phyloP scores from a whole-genome alignment of 1,140 invertebrate genomes.

The Lamellibrachia luymesi region DNA sequence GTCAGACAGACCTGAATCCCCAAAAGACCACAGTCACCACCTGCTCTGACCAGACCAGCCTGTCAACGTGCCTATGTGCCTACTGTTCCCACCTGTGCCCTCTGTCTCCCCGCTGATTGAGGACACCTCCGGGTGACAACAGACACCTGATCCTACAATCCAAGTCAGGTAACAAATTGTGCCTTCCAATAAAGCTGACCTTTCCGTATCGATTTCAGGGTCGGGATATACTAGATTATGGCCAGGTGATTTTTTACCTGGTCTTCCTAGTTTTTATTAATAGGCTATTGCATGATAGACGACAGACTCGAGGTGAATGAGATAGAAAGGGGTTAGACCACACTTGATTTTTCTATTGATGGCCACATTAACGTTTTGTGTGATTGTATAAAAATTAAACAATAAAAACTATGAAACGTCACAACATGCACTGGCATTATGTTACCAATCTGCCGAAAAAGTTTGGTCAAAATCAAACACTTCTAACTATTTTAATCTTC shows the following conservation, averaged over 20 bases:
- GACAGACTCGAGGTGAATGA: neutral
- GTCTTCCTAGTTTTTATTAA: neutral
- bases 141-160: neutral
- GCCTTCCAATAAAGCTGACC: neutral
- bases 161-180: neutral
- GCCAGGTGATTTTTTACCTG: neutral
- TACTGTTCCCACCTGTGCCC: neutral
- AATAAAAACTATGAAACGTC: too few relatives aligned
- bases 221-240: neutral
- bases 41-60: neutral
- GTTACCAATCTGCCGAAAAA: neutral
- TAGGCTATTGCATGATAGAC: neutral
- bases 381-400: neutral
- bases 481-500: neutral
- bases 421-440: too few relatives aligned
- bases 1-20: neutral
- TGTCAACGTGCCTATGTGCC: neutral
- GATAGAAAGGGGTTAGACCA: neutral
- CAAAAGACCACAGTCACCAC: neutral
- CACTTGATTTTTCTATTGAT: neutral
- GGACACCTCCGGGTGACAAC: neutral
- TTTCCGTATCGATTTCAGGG: neutral
- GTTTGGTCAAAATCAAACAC: neutral
- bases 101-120: neutral
- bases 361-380: neutral